Base-by-base conservation (phyloP, 2,888 invertebrate species). In the Stenolophus ochropezus region DNA sequence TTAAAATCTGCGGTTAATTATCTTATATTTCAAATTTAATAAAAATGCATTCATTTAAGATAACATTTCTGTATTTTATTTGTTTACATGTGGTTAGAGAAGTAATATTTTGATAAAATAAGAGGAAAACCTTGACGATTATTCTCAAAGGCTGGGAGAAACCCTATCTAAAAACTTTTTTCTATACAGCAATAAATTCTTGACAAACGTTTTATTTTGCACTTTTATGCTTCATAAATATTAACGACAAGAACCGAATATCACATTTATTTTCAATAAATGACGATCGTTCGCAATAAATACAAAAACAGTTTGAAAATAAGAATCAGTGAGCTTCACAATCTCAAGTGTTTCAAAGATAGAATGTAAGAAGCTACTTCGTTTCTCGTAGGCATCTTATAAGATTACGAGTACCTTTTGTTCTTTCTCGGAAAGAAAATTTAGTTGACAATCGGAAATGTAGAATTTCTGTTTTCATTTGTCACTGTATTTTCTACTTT, bases 201-300 rank as follows among this genome's bases (percentile, higher is more conserved):
- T 4, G 0, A 25, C 5, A 6, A 61, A 61, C 25, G 14, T 27
- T 61, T 61, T 25, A 61, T 61, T 58, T 58, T 58, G 23, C 58
- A 58, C 23, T 58, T 58, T 58, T 58, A 58, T 58, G 58, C 23
- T 25, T 23, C 58, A 58, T 58, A 58, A 58, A 58, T 58, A 58
- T 58, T 58, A 58, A 58, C 58, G 58, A 58, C 23, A 25, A 61
- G 65, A 69, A 69, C 27, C 65, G 42, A 69, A 27, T 27, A 27
- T 33, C 33, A 18, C 33, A 33, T 69, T 69, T 69, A 69, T 33
- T 69, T 27, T 18, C 33, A 69, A 69, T 69, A 69, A 69, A 69
- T 61, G 61, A 61, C 61, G 14, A 61, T 61, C 61, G 61, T 25
- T 11, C 16, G 11, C 18, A 69, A 33, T 33, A 33, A 33, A 69